Evolutionary conservation across 2,888 invertebrate species (phyloP), one percentile per base, ranked within the genome.

Genomic region (Machimus rusticus): DNA sequence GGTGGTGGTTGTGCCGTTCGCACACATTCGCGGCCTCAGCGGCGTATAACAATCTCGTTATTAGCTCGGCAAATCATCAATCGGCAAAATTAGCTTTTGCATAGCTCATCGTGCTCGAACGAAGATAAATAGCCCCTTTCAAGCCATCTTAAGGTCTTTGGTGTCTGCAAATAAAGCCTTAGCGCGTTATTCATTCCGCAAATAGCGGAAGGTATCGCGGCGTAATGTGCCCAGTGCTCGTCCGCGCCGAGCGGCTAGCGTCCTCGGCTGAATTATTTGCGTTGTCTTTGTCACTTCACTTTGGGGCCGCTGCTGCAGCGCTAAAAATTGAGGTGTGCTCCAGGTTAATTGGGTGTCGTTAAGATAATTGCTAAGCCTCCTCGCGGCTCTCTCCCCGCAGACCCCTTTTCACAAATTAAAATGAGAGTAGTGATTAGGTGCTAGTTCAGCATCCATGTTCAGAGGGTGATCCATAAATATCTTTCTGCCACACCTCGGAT

Each of bases 61-160:
- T 88, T 88, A 88, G 86, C 88, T 57, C 86, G 88, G 88, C 81
- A 88, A 88, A 88, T 87, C 87, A 87, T 87, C 87, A 87, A 87
- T 87, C 86, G 87, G 79, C 39, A 77, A 86, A 87, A 87, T 87
- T 87, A 85, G 79, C 86, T 87, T 87, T 87, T 87, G 87, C 86
- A 74, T 76, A 79, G 78, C 57, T 79, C 43, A 79, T 66, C 74
- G 79, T 74, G 37, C 77, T 79, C 51, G 86, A 86, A 87, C 86
- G 86, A 87, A 87, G 87, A 87, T 87, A 86, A 87, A 87, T 87
- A 87, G 87, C 81, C 34, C 31, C 86, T 87, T 87, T 85, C 85
- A 87, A 37, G 43, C 55, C 76, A 74, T 86, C 86, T 86, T 87
- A 85, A 74, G 74, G 87, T 57, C 81, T 81, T 81, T 66, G 86